Evolutionary conservation across 2,797 vertebrate genomes (phyloP).

Genomic region (Phrynocephalus vlangalii): DNA sequence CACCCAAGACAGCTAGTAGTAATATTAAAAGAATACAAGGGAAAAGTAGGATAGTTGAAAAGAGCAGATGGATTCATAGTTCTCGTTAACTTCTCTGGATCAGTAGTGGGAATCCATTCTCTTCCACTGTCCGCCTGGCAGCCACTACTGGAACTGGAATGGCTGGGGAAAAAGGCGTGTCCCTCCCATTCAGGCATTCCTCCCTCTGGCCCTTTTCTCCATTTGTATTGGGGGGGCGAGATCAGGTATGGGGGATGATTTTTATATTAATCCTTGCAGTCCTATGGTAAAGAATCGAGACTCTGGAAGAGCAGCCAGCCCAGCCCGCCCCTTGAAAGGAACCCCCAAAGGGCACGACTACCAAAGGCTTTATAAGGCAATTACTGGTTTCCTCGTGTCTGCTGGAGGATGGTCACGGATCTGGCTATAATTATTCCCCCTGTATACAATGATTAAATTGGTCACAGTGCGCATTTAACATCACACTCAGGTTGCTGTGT

Average conservation of each 20-base stretch:
- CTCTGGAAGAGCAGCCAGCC: not conserved
- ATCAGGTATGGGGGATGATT: not conserved
- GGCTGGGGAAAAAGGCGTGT: too few species aligned
- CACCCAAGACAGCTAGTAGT: not conserved
- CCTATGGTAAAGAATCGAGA: not conserved
- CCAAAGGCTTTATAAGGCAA: conserved; percentile 13
- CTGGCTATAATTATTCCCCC: not conserved
- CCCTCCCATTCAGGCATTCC: not conserved
- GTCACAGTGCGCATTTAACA: not conserved
- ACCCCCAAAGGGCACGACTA: not conserved
- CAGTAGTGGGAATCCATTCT: conserved; percentile 9
- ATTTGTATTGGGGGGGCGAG: not conserved
- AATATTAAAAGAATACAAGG: not conserved
- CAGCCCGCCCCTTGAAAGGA: not conserved
- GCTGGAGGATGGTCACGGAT: not conserved
- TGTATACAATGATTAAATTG: not conserved
- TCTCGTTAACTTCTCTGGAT: not conserved
- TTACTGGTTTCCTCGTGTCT: not conserved
- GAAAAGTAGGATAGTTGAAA: not conserved
- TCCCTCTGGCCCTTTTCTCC: not conserved
- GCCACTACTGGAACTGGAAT: not conserved
- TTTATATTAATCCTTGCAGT: not conserved
- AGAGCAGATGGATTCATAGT: not conserved
- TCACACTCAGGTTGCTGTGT: too few species aligned
- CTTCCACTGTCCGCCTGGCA: not conserved